Conservation (phyloP, 2,888 invertebrate species). For the Scaptodrosophila latifasciaeformis region DNA sequence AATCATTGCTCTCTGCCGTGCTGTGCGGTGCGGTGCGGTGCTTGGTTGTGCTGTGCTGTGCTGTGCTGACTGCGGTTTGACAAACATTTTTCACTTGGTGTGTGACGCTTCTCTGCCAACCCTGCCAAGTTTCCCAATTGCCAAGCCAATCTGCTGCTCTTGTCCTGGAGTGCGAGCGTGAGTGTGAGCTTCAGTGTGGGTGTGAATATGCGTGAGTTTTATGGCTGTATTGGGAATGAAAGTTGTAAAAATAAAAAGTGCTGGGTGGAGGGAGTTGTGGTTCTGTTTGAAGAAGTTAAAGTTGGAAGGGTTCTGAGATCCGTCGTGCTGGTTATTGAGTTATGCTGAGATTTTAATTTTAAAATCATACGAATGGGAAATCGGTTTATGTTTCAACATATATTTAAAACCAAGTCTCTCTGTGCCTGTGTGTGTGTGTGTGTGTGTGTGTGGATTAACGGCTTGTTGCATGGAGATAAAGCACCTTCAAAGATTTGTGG, state of each 20-base stretch:
- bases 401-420: too few species aligned
- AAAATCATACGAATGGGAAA: constrained; percentile 30
- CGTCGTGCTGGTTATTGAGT: constrained; percentile 57
- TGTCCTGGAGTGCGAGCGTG: not conserved
- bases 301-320: constrained; percentile 2
- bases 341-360: constrained; percentile 65
- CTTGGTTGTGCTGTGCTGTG: too few species aligned
- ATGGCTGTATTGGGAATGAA: constrained; percentile 63
- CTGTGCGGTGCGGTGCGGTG: too few species aligned
- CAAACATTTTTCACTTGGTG: constrained; percentile 65
- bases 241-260: not conserved
- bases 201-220: constrained; percentile 63
- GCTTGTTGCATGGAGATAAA: constrained; percentile 54
- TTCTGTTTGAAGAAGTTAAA: constrained; percentile 28
- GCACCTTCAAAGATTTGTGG: constrained; percentile 65
- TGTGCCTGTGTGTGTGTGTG: too few species aligned
- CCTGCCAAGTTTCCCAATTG: constrained; percentile 7
- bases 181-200: too few species aligned
- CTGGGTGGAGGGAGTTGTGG: too few species aligned
- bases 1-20: constrained; percentile 54
- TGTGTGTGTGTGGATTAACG: too few species aligned
- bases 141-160: too few species aligned
- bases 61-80: constrained; percentile 61
- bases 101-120: constrained; percentile 21
- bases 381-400: too few species aligned